These are phyloP conservation scores for Lasioglossum morio DNA, from an alignment of 2,888 invertebrate species.

Conservation along the genomic window DNA sequence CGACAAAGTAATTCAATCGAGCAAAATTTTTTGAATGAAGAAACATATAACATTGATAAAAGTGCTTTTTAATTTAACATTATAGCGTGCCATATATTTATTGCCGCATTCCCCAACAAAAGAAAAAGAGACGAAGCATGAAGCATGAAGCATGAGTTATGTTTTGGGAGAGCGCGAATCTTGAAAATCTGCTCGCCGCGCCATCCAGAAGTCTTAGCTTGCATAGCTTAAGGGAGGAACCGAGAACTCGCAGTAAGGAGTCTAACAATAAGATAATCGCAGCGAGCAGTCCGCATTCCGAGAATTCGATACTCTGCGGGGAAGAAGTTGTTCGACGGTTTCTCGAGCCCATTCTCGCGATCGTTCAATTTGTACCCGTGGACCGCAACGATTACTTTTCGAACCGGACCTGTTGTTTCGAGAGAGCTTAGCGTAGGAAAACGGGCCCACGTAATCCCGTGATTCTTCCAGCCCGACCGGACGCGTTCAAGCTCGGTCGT, in stretches of 20 bases:
- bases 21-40: not conserved
- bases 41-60: not conserved
- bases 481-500: slow-evolving; percentile 15
- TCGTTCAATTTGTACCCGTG: slow-evolving; percentile 61
- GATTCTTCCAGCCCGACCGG: slow-evolving; percentile 9
- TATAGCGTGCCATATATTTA: not conserved
- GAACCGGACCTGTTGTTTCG: slow-evolving; percentile 17
- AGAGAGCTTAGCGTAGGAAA: slow-evolving; percentile 1
- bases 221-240: slow-evolving; percentile 70
- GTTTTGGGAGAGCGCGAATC: slow-evolving; percentile 19
- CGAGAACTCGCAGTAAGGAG: slow-evolving; percentile 67
- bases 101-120: not conserved
- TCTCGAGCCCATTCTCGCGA: slow-evolving; percentile 52
- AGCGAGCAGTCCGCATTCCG: slow-evolving; percentile 72
- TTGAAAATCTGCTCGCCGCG: slow-evolving; percentile 63
- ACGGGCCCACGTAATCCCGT: slow-evolving; percentile 2
- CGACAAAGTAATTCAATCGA: not conserved
- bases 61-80: no score
- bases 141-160: not conserved
- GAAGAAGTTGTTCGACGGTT: slow-evolving; percentile 50
- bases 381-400: slow-evolving; percentile 33
- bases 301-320: slow-evolving; percentile 71
- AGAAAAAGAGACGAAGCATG: not conserved
- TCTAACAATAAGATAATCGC: slow-evolving; percentile 63
- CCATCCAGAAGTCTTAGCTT: not conserved